Evolutionary conservation across 2,113 vertebrate genomes (phyloP).

Genomic region (Cathartes aura): DNA sequence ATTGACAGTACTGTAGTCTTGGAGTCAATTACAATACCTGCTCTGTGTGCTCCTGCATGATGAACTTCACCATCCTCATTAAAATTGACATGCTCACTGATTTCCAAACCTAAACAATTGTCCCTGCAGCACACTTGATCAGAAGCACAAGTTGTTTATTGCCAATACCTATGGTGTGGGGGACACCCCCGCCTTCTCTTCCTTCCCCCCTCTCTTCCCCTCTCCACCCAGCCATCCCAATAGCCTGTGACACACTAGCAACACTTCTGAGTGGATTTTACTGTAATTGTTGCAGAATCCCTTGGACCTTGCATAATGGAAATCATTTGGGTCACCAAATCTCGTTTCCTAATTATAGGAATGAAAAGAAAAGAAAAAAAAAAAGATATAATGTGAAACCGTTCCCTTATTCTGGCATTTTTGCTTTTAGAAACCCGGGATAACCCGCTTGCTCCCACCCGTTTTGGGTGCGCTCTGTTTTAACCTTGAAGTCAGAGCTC

Average conservation of each 20-base stretch:
- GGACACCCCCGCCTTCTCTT: accelerated
- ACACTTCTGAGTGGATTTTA: neutral
- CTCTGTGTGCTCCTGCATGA: neutral
- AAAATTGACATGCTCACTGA: neutral
- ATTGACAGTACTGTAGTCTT: neutral
- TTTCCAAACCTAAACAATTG: neutral
- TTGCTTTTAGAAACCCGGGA: neutral
- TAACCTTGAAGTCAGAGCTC: constrained; percentile 9
- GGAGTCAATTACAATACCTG: neutral
- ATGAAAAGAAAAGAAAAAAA: neutral
- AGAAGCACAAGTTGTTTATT: neutral
- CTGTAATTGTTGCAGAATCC: neutral
- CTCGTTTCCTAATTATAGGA: constrained; percentile 41
- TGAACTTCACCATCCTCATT: neutral
- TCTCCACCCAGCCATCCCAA: neutral
- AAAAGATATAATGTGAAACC: neutral
- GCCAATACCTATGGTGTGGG: neutral
- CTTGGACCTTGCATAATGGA: neutral
- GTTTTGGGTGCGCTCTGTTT: neutral
- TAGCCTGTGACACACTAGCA: neutral
- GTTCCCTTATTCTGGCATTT: neutral
- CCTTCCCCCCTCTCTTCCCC: neutral
- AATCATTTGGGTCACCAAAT: constrained; percentile 47
- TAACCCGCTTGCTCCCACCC: neutral
- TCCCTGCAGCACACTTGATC: neutral